A percentile compares a stretch with the other conserved stretches of the same genome.
Evolutionary conservation across 23 tunicate genomes (phyloP).

Genomic region (Halocynthia aurantium): DNA sequence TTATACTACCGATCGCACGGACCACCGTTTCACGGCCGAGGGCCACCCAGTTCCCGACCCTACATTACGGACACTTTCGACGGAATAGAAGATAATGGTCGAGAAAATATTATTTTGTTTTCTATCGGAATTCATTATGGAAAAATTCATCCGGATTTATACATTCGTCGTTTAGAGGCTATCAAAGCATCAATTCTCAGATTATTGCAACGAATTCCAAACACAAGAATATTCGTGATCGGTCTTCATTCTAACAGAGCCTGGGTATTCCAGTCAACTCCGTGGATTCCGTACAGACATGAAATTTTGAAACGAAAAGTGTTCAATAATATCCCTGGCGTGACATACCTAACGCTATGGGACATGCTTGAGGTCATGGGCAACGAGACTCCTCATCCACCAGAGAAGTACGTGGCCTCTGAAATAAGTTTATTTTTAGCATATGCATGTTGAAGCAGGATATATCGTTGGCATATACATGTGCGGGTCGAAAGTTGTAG

Average conservation of each 20-base stretch:
- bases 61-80: slow-evolving; percentile 30
- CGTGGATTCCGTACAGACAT: slow-evolving; percentile 15
- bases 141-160: slow-evolving; percentile 11
- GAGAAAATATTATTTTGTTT: slow-evolving; percentile 6
- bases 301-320: slow-evolving; percentile 9
- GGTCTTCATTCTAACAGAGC: slow-evolving; percentile 25
- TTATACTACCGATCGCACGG: slow-evolving; percentile 36
- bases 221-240: slow-evolving; percentile 18
- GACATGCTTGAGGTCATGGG: slow-evolving; percentile 20
- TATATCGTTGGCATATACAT: too few species aligned
- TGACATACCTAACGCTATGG: slow-evolving; percentile 28
- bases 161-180: slow-evolving; percentile 10
- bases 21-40: slow-evolving; percentile 31
- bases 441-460: too few species aligned
- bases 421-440: too few species aligned
- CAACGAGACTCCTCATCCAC: background rate
- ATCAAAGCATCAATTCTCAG: slow-evolving; percentile 13
- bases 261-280: background rate
- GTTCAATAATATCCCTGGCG: background rate
- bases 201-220: slow-evolving; percentile 10
- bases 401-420: too few species aligned
- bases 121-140: slow-evolving; percentile 27
- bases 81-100: slow-evolving; percentile 5
- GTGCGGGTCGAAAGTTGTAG: too few species aligned
- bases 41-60: slow-evolving; percentile 14